phyloP scores from a whole-genome alignment of 2,113 vertebrate genomes.

The Nycticebus coucang region DNA sequence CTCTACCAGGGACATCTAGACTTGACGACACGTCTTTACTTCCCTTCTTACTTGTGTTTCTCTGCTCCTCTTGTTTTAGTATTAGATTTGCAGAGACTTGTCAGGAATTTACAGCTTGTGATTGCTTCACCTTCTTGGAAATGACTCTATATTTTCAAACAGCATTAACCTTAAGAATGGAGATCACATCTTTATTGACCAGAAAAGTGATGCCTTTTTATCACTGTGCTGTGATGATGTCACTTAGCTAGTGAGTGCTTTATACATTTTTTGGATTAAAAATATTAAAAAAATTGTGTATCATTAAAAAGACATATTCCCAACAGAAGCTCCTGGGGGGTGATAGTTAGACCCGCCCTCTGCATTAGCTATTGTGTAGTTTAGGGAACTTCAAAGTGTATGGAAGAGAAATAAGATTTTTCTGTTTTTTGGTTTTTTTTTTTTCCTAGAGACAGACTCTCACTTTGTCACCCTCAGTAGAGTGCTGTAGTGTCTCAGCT shows the following conservation, averaged over 20 bases:
- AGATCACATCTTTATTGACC: neutral
- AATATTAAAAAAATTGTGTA: neutral
- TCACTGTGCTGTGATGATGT: neutral
- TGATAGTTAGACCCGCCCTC: neutral
- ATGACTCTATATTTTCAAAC: neutral
- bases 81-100: neutral
- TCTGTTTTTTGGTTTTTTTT: neutral
- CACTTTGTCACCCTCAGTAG: too few relatives aligned
- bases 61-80: neutral
- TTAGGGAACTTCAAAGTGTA: neutral
- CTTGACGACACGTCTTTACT: neutral
- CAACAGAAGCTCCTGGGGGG: neutral
- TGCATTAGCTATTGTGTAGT: neutral
- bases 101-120: neutral
- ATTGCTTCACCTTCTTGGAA: constrained; percentile 32
- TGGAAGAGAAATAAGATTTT: constrained; percentile 6
- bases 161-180: neutral
- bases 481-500: too few relatives aligned
- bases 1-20: neutral
- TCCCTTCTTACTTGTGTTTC: neutral
- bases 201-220: constrained; percentile 2
- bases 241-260: neutral
- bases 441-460: too few relatives aligned
- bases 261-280: neutral
- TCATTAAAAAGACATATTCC: neutral